Base-by-base conservation (phyloP, 2,797 vertebrate genomes). In the Phalloptychus januarius region DNA sequence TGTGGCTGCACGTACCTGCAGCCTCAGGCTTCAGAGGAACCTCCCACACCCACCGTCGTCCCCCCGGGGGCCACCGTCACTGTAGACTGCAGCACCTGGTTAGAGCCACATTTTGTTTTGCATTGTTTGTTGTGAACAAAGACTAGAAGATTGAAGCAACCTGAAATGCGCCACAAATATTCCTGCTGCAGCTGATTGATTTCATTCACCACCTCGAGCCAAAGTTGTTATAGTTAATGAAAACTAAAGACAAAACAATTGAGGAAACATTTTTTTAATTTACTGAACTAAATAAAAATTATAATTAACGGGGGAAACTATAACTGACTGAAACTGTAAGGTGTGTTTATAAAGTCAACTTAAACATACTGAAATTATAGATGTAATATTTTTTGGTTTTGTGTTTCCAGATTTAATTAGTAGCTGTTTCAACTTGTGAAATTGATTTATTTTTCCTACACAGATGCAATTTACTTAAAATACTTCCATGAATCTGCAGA, bases 51-150 rank as follows among this genome's bases (percentile, higher is more conserved):
- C 2, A 63, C 91, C 33, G 83, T 74, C 1, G 74, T 98, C 80
- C 93, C 92, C 0, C 94, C 95, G 0, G 96, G 96, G 0, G 89
- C 85, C n/a, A 83, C 38, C 0, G 70, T 97, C 44, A 86, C 36
- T 6, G 33, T 96, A 3, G 97, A 96, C 85, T 98, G 97, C 94
- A 96, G 95, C 11, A 96, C 95, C 84, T 97, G 97, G 97, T 98
- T 79, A 96, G 96, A 75, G 7, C 28, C 40, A n/a, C 8, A 76
- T 61, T 40, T 56, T 8, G 23, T 18, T 28, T 56, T 10, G n/a
- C 25, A 28, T 18, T 40, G 33, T n/a, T 40, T n/a, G 23, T n/a
- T 72, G 7, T 33, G 44, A 15, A 1, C 18, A 72, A 33, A 23
- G 16, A 20, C 15, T 31, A 33, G 16, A 28, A 3, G 28, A 18